Conservation (phyloP, 2,797 vertebrate genomes). For the Trachurus trachurus region DNA sequence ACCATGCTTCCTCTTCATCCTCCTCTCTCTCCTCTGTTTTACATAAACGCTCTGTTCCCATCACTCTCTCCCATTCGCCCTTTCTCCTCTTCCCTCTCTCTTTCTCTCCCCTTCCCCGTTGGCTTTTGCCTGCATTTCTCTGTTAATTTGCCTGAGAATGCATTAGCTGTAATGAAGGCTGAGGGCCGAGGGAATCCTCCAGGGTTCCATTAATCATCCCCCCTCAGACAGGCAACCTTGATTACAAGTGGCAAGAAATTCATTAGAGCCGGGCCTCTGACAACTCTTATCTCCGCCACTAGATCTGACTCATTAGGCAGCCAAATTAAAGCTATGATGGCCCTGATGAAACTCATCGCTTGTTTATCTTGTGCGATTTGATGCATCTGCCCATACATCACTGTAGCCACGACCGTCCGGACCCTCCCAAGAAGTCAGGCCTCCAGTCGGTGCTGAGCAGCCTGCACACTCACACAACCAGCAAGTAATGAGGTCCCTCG, state of each 20-base stretch:
- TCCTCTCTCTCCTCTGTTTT: constrained; percentile 67
- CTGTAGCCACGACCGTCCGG: constrained; percentile 78
- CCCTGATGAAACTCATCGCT: constrained; percentile 97
- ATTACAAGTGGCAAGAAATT: constrained; percentile 99
- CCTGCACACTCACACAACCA: constrained; percentile 60
- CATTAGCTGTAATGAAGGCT: constrained; percentile 94
- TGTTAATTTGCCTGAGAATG: constrained; percentile 93
- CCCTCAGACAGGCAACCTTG: constrained; percentile 98
- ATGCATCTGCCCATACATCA: constrained; percentile 94
- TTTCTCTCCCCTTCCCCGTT: constrained; percentile 69
- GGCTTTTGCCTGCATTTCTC: constrained; percentile 83
- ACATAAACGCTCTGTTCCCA: constrained; percentile 67
- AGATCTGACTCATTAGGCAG: constrained; percentile 98
- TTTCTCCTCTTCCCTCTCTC: constrained; percentile 54
- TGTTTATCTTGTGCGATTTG: constrained; percentile 99
- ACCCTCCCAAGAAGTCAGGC: constrained; percentile 84
- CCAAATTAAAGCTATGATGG: constrained; percentile 98
- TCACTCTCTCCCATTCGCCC: constrained; percentile 56
- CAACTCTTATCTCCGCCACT: constrained; percentile 97
- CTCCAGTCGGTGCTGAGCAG: constrained; percentile 71
- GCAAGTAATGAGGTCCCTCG: constrained; percentile 64
- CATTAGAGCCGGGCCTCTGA: constrained; percentile 96
- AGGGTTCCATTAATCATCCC: constrained; percentile 96
- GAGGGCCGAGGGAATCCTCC: constrained; percentile 96
- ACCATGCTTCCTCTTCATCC: constrained; percentile 45